Evolutionary conservation across 1,140 invertebrate species (phyloP), one percentile per base, ranked within the genome.

Genomic region (Brachionus asplanchnoidis): DNA sequence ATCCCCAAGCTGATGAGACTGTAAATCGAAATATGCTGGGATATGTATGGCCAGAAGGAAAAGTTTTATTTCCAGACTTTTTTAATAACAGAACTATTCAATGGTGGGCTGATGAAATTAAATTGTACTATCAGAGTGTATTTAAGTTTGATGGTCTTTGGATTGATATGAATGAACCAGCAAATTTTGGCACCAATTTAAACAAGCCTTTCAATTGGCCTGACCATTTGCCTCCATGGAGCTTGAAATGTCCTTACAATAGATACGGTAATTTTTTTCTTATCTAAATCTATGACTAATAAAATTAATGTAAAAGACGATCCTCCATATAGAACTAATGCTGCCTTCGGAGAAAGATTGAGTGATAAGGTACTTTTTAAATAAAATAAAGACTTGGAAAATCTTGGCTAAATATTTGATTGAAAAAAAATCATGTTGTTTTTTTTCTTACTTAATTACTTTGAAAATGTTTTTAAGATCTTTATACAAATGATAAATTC

Each of bases 41-140:
- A 20, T 87, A 93, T 93, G 94, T 95, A 14, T 96, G 95, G 95
- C 90, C 89, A 3, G 91, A 90, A 32, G 91, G 91, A 0, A 53
- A 66, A 94, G 94, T 1, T 93, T 93, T 9, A 96, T 93, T 84
- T 92, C 94, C 94, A 0, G 95, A 97, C 90, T 96, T 96, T 87
- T 94, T 93, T 3, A 91, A 95, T 90, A 94, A 94, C 0, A 92
- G 93, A 68, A 91, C 93, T 0, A 90, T 91, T 0, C 88, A 92
- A 2, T 97, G 95, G 88, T 96, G 94, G 93, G 90, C 92, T 0
- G 89, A 92, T 83, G 93, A 95, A 92, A 90, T 95, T 87, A 89
- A 90, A 26, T 87, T 90, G 8, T 93, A 95, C 53, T 82, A 65
- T 86, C 92, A 95, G 85, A 88, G 93, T 32, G 36, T 14, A 2